Conservation (phyloP, 2,113 vertebrate genomes). For the Rousettus leschenaultii region DNA sequence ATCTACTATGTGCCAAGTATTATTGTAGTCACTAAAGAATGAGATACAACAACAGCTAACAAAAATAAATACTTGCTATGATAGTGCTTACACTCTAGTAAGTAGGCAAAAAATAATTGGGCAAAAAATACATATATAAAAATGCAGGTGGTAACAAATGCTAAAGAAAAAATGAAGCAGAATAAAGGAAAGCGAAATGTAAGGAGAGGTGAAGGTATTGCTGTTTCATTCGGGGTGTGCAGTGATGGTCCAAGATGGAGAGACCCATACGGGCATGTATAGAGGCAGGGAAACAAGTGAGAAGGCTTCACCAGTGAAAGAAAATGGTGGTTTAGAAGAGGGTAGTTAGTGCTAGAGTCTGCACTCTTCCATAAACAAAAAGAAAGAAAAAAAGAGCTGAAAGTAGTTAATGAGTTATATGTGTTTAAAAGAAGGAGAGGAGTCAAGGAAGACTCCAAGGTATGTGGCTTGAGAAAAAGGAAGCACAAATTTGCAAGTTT, state of each 20-base stretch:
- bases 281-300: background rate
- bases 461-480: background rate
- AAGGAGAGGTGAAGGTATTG: background rate
- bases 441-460: background rate
- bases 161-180: background rate
- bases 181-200: background rate
- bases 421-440: background rate
- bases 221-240: background rate
- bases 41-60: background rate
- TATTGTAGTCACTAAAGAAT: background rate
- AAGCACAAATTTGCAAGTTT: background rate
- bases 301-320: background rate
- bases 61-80: background rate
- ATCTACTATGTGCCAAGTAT: background rate
- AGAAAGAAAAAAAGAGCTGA: background rate
- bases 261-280: rapidly evolving
- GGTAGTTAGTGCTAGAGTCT: background rate
- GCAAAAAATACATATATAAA: background rate
- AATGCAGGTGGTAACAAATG: background rate
- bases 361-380: background rate
- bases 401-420: background rate
- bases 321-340: background rate
- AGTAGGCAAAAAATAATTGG: background rate
- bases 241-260: background rate
- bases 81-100: background rate